Conservation (phyloP, 1,140 invertebrate genomes). For the Cyclina sinensis region DNA sequence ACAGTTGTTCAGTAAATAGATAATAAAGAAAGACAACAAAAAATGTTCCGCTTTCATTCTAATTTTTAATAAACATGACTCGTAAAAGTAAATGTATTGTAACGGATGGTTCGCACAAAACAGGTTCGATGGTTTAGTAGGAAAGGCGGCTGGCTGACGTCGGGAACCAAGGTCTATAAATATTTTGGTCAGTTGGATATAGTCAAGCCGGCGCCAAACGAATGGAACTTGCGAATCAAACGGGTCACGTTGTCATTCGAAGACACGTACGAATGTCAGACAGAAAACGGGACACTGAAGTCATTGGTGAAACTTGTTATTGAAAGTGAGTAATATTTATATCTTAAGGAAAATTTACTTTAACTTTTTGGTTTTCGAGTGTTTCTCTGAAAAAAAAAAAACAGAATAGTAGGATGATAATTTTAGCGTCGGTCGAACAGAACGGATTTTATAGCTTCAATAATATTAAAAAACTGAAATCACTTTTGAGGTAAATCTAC, state of each 20-base stretch:
- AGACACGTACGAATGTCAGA: background rate
- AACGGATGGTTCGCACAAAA: background rate
- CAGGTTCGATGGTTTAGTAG: slow-evolving; percentile 23
- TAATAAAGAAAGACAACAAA: background rate
- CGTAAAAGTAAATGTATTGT: no score
- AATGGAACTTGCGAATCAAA: background rate
- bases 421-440: no score
- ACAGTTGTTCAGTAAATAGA: background rate
- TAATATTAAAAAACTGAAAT: no score
- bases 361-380: no score
- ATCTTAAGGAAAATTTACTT: no score
- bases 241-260: background rate
- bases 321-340: background rate
- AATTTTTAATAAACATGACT: background rate
- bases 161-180: slow-evolving; percentile 2
- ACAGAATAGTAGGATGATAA: no score
- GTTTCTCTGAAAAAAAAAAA: no score
- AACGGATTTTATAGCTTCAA: no score
- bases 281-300: background rate
- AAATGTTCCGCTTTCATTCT: background rate
- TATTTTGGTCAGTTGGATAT: background rate
- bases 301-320: background rate
- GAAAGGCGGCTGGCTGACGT: background rate
- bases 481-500: no score
- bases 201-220: background rate